Percentiles rank a stretch among this genome's conserved stretches.
Conservation (phyloP, 2,797 vertebrate species). For the Chelon auratus region DNA sequence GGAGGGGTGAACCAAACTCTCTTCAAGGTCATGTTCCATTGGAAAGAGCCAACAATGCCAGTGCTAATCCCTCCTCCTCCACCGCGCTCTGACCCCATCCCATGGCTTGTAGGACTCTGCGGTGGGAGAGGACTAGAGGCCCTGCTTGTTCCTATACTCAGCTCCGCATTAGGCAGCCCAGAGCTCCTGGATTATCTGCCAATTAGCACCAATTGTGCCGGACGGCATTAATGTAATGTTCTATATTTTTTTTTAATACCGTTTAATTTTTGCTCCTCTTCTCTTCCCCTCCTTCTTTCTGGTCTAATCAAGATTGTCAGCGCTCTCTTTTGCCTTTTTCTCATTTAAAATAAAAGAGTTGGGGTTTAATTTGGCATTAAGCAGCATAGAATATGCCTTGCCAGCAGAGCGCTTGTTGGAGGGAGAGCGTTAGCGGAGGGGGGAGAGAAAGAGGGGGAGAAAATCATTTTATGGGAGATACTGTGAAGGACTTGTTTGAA, state of each 20-base stretch:
- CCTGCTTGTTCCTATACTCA: conserved; percentile 78
- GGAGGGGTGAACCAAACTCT: conserved; percentile 76
- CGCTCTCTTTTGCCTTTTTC: conserved; percentile 79
- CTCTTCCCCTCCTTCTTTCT: conserved; percentile 68
- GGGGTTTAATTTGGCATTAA: conserved; percentile 87
- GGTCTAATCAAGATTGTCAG: conserved; percentile 85
- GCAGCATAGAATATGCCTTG: conserved; percentile 82
- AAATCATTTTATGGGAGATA: conserved; percentile 87
- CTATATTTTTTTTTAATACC: conserved; percentile 86
- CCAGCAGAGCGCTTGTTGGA: conserved; percentile 82
- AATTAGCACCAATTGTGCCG: conserved; percentile 89
- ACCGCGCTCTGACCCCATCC: conserved; percentile 80
- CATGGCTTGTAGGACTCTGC: conserved; percentile 71
- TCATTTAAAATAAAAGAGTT: conserved; percentile 88
- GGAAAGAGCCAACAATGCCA: conserved; percentile 83
- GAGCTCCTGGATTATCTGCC: conserved; percentile 87
- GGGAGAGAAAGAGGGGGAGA: conserved; percentile 70
- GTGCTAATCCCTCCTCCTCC: conserved; percentile 83
- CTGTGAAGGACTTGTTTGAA: conserved; percentile 88
- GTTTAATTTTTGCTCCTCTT: conserved; percentile 82
- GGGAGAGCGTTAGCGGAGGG: conserved; percentile 66
- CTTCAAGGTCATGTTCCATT: conserved; percentile 86
- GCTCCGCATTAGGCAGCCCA: conserved; percentile 78
- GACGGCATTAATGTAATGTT: conserved; percentile 86
- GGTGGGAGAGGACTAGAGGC: conserved; percentile 78